Percentiles rank a stretch among this genome's conserved stretches.
Conservation (phyloP, 2,888 invertebrate species). For the Pandemis heparana region DNA sequence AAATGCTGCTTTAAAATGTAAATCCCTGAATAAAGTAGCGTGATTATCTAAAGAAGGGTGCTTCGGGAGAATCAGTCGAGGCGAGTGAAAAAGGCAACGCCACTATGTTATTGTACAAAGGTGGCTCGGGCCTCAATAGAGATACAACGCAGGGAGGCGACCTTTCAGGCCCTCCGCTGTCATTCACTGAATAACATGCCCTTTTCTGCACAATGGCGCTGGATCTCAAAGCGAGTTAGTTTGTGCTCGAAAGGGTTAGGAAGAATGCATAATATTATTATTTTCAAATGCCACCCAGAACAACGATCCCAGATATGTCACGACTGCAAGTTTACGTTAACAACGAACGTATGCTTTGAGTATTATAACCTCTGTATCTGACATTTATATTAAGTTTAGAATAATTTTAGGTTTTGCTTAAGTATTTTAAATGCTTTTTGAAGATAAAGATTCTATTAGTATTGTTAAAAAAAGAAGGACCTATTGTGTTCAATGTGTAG, state of each 20-base stretch:
- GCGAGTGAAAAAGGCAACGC: constrained; percentile 55
- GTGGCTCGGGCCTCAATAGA: constrained; percentile 59
- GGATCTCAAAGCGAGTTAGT: constrained; percentile 55
- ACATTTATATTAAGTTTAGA: no score
- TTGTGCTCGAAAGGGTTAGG: constrained; percentile 39
- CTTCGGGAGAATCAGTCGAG: constrained; percentile 15
- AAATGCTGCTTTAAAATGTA: constrained; percentile 4
- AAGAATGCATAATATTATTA: constrained; percentile 34
- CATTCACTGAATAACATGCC: constrained; percentile 71
- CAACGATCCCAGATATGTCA: constrained; percentile 5
- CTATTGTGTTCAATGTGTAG: no score
- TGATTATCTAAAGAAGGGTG: constrained; percentile 35
- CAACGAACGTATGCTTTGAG: not conserved
- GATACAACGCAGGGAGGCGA: constrained; percentile 66
- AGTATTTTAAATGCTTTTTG: no score
- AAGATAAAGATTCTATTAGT: no score
- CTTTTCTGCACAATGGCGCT: constrained; percentile 69
- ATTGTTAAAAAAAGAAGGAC: no score
- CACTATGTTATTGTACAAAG: constrained; percentile 63
- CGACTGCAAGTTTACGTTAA: not conserved
- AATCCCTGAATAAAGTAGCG: constrained; percentile 22
- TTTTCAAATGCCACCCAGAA: constrained; percentile 32
- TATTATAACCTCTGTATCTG: no score
- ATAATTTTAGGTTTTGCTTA: no score
- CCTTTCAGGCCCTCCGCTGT: constrained; percentile 66